A percentile compares a stretch with the other conserved stretches of the same genome.
Conservation (phyloP, 1,140 invertebrate genomes). For the Heliconius eleuchia region DNA sequence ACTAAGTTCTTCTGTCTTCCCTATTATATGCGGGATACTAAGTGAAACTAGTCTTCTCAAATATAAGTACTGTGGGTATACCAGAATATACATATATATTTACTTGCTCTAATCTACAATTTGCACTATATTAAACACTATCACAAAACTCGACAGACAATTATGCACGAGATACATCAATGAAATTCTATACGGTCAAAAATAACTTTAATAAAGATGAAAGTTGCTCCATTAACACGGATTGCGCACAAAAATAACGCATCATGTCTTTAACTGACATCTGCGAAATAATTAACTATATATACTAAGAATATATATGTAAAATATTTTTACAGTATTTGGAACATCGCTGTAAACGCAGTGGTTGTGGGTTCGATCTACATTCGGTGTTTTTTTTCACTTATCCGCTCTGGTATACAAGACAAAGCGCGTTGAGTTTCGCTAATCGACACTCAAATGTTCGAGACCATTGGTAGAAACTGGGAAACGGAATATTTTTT, state of each 20-base stretch:
- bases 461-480: no score
- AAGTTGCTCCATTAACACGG: conserved; percentile 33
- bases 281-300: conserved; percentile 10
- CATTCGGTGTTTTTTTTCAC: no score
- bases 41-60: no score
- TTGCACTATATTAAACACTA: background rate
- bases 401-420: no score
- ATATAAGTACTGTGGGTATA: background rate
- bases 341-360: no score
- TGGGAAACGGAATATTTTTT: no score
- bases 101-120: background rate
- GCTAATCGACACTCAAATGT: no score
- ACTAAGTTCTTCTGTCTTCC: no score
- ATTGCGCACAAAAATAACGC: conserved; percentile 21
- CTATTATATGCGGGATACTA: no score
- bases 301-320: background rate
- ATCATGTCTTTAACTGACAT: conserved; percentile 17
- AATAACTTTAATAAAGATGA: conserved; percentile 33
- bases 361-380: no score
- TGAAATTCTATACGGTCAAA: conserved; percentile 21
- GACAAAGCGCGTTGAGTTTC: no score
- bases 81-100: background rate
- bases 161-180: background rate
- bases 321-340: background rate
- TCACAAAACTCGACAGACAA: background rate